Evolutionary conservation across 2,113 vertebrate species (phyloP).

Genomic region (Pterophyllum scalare): DNA sequence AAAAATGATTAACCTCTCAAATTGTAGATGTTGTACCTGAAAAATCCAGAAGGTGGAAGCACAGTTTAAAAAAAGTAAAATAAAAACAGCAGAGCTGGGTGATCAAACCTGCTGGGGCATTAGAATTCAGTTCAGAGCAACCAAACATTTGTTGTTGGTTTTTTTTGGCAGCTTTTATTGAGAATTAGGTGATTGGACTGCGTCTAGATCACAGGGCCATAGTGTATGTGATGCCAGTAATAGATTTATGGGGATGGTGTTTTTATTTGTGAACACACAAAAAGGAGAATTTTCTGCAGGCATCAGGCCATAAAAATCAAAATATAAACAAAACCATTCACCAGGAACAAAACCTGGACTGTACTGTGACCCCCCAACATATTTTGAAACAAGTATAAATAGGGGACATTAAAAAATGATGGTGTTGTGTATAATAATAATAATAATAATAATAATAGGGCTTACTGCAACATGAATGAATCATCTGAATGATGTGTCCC

Average conservation of each 20-base stretch:
- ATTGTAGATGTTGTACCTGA: not conserved
- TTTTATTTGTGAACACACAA: not conserved
- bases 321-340: not conserved
- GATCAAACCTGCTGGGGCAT: too few species aligned
- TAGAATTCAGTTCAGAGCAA: too few species aligned
- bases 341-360: not conserved
- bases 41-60: conserved; percentile 19
- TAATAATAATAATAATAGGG: not conserved
- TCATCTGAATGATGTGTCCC: not conserved
- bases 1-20: too few species aligned
- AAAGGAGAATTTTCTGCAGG: not conserved
- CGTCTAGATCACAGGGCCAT: too few species aligned
- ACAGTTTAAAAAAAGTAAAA: not conserved
- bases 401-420: too few species aligned
- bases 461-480: not conserved
- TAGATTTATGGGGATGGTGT: not conserved
- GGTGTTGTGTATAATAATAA: not conserved
- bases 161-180: too few species aligned
- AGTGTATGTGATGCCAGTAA: too few species aligned
- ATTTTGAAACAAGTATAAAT: not conserved
- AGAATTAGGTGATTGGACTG: too few species aligned
- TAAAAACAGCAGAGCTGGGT: not conserved
- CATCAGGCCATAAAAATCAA: not conserved
- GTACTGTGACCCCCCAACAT: not conserved
- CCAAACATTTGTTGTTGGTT: too few species aligned